Conservation (phyloP, 64 coral and sea anemone species). For the Montipora sp. region DNA sequence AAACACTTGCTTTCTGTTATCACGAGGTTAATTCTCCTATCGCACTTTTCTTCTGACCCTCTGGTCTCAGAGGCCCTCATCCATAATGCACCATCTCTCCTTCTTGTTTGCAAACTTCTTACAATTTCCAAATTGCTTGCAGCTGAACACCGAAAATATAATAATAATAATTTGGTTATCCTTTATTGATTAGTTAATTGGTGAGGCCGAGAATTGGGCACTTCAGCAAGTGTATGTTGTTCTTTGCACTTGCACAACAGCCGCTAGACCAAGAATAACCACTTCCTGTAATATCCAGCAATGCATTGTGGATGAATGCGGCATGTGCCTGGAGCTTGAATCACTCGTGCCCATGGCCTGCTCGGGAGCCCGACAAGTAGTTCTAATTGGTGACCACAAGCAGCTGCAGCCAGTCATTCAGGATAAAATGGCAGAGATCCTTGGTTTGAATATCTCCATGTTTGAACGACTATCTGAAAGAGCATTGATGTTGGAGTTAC, state of each 20-base stretch:
- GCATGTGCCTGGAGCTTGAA: slow-evolving; percentile 91
- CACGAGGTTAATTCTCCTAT: too few species aligned
- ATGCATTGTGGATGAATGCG: slow-evolving; percentile 93
- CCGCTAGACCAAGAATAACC: slow-evolving; percentile 36
- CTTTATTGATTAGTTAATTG: slow-evolving; percentile 51
- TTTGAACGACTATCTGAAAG: slow-evolving; percentile 76
- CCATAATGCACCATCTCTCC: too few species aligned
- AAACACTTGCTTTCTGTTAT: too few species aligned
- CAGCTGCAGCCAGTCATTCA: slow-evolving; percentile 84
- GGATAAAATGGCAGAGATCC: slow-evolving; percentile 54
- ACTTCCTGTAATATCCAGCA: slow-evolving; percentile 69
- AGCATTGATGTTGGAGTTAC: slow-evolving; percentile 79
- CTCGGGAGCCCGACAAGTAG: slow-evolving; percentile 74
- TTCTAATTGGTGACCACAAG: slow-evolving; percentile 94
- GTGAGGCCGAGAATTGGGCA: slow-evolving; percentile 68
- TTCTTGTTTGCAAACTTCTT: too few species aligned
- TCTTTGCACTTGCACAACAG: slow-evolving; percentile 74
- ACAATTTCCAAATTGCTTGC: too few species aligned
- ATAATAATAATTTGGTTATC: too few species aligned
- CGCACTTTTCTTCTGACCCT: too few species aligned
- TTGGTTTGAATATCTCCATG: slow-evolving; percentile 80
- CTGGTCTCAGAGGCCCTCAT: too few species aligned
- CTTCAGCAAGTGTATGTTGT: slow-evolving; percentile 75
- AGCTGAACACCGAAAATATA: too few species aligned
- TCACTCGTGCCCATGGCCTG: slow-evolving; percentile 81